Evolutionary conservation across 2,888 invertebrate species (phyloP).

Genomic region (Monoplex corrugatus): DNA sequence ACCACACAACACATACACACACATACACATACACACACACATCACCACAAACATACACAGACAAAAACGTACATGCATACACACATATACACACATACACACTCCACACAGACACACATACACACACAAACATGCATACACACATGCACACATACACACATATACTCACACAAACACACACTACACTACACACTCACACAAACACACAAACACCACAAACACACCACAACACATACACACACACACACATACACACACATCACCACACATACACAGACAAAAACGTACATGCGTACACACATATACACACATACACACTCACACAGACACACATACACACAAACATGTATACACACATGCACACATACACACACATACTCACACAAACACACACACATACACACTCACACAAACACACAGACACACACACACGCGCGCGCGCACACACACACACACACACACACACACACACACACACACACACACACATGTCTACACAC

Average conservation of each 20-base stretch:
- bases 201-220: no score
- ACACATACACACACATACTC: conserved; percentile 17
- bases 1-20: conserved; percentile 10
- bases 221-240: no score
- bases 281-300: background rate
- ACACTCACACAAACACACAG: no score
- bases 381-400: background rate
- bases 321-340: conserved; percentile 16
- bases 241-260: no score
- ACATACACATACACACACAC: conserved; percentile 10
- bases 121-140: no score
- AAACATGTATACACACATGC: background rate
- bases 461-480: conserved; percentile 28
- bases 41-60: no score
- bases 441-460: background rate
- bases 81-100: no score
- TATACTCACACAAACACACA: no score
- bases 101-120: no score
- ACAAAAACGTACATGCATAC: no score
- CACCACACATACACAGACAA: background rate
- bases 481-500: background rate
- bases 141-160: no score
- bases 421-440: conserved; percentile 32
- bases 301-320: conserved; percentile 11
- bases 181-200: no score